These are phyloP conservation scores for Conus ventricosus DNA, from an alignment of 1,140 invertebrate species.

Conservation along the genomic window DNA sequence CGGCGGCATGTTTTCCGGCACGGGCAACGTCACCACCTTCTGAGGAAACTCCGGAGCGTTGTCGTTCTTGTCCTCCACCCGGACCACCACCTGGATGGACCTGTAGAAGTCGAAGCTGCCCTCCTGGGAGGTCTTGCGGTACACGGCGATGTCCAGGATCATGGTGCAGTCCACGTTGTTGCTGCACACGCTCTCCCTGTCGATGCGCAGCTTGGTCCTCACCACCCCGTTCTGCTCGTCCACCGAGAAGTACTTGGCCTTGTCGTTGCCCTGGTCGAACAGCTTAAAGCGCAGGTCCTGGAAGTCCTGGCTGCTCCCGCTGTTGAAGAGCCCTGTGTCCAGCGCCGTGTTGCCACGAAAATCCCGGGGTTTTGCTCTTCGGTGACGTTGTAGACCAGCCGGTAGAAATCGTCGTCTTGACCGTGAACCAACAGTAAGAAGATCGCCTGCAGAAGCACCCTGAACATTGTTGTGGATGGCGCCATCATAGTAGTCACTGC, in stretches of 20 bases:
- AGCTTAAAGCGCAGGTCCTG: conserved; percentile 24
- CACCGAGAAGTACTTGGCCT: conserved; percentile 41
- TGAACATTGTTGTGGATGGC: neutral
- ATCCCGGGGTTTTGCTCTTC: conserved; percentile 24
- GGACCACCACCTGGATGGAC: conserved; percentile 25
- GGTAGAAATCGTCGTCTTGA: neutral
- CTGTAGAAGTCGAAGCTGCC: conserved; percentile 7
- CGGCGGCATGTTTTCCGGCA: conserved; percentile 65
- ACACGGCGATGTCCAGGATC: conserved; percentile 29
- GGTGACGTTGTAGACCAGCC: conserved; percentile 23
- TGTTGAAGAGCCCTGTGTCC: conserved; percentile 16
- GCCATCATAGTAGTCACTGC: neutral
- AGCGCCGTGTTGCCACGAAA: conserved; percentile 29
- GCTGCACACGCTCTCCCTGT: conserved; percentile 43
- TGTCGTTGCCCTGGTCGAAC: conserved; percentile 32
- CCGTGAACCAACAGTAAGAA: neutral
- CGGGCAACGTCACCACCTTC: conserved; percentile 80
- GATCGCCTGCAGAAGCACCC: neutral
- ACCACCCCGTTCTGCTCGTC: conserved; percentile 46
- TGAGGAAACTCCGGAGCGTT: conserved; percentile 93
- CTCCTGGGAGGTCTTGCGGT: conserved; percentile 15
- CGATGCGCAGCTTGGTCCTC: conserved; percentile 36
- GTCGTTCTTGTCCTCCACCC: conserved; percentile 74
- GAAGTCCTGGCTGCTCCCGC: conserved; percentile 7
- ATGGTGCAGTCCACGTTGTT: conserved; percentile 17